Conservation (phyloP, 2,797 vertebrate species). For the Merluccius polli region DNA sequence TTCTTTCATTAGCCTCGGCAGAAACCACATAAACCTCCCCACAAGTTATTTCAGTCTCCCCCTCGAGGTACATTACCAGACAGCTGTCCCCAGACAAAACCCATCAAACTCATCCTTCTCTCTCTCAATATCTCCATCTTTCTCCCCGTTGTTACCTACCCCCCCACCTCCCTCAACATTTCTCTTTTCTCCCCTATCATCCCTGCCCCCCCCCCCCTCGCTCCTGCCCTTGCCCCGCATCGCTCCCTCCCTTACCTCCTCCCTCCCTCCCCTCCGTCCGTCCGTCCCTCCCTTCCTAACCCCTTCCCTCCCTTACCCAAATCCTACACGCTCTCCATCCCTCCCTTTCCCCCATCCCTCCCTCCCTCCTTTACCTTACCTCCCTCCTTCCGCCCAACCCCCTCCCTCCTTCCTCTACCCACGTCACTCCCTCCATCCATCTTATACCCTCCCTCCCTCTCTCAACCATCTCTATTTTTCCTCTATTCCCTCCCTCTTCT, state of each 20-base stretch:
- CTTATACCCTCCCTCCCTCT: background rate
- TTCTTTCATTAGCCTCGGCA: background rate
- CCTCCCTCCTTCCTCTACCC: background rate
- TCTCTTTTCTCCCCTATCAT: background rate
- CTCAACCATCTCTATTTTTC: background rate
- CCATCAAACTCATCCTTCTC: background rate
- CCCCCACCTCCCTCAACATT: background rate
- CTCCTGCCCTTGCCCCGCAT: background rate
- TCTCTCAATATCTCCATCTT: background rate
- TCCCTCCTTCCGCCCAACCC: background rate
- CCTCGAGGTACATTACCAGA: too few relatives aligned
- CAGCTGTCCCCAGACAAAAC: background rate
- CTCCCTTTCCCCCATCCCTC: too few relatives aligned
- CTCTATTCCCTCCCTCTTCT: background rate
- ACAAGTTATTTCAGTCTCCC: background rate
- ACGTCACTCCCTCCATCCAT: too few relatives aligned
- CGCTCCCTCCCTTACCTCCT: background rate
- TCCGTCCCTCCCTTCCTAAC: background rate
- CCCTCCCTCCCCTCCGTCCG: background rate
- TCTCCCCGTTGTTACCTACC: too few relatives aligned
- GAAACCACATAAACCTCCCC: background rate
- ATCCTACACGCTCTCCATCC: too few relatives aligned
- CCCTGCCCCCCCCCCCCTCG: too few relatives aligned
- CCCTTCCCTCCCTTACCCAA: too few relatives aligned
- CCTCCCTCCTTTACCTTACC: too few relatives aligned